Conservation (phyloP, 1,140 invertebrate genomes). For the Eriosoma lanigerum region DNA sequence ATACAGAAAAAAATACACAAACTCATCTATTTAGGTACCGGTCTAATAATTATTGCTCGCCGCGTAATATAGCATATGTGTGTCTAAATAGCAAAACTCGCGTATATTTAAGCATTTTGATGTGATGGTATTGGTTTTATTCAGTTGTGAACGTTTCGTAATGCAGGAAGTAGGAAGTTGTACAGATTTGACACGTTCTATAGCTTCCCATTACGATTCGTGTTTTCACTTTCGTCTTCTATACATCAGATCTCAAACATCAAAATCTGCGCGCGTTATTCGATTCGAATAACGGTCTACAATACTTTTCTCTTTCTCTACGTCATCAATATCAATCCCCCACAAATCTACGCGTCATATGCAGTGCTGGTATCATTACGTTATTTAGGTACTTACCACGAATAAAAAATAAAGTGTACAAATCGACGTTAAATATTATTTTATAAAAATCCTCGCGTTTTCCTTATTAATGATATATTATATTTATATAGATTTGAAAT, state of each 20-base stretch:
- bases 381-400: no score
- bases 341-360: no score
- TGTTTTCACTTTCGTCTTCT: constrained; percentile 46
- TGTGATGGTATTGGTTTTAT: background rate
- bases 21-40: constrained; percentile 16
- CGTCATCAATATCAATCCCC: no score
- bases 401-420: no score
- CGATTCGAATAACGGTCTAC: background rate
- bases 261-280: constrained; percentile 3
- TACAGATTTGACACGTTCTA: constrained; percentile 46
- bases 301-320: background rate
- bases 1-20: constrained; percentile 9
- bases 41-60: constrained; percentile 21
- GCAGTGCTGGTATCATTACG: no score
- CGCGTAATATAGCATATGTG: background rate
- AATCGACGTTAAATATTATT: no score
- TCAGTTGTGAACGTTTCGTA: constrained; percentile 34
- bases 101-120: no score
- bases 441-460: no score
- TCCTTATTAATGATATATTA: no score
- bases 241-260: background rate
- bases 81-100: background rate
- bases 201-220: constrained; percentile 36
- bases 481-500: no score
- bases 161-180: constrained; percentile 49